phyloP scores from a whole-genome alignment of 1,140 invertebrate species.

The Colletes latitarsis region DNA sequence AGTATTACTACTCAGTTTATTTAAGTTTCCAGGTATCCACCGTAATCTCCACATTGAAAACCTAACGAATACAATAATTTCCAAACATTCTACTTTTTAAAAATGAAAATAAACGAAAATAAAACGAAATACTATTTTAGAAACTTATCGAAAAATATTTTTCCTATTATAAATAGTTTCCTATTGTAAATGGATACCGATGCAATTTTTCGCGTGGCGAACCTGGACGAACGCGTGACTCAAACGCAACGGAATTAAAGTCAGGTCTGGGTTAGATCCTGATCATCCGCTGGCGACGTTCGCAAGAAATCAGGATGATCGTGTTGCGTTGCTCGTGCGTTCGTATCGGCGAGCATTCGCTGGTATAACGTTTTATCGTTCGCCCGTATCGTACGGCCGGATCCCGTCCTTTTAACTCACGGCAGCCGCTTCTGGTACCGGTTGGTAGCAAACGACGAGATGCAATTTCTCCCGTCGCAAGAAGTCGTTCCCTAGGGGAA shows the following conservation, averaged over 20 bases:
- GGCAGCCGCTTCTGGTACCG: slow-evolving; percentile 22
- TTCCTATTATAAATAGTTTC: no score
- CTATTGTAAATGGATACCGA: no score
- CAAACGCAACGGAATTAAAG: background rate
- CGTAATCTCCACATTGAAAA: no score
- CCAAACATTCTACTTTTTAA: no score
- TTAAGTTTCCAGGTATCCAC: no score
- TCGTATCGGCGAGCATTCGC: slow-evolving; percentile 21
- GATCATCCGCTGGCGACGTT: background rate
- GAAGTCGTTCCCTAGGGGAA: background rate
- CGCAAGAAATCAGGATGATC: slow-evolving; percentile 24
- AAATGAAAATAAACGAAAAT: no score
- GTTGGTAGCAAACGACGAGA: background rate
- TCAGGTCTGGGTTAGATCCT: background rate
- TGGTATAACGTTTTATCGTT: slow-evolving; percentile 56
- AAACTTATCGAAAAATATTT: no score
- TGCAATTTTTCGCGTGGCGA: no score
- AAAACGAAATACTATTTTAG: no score
- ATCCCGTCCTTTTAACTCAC: slow-evolving; percentile 9
- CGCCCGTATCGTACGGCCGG: slow-evolving; percentile 15
- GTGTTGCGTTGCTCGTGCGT: slow-evolving; percentile 6
- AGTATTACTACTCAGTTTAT: no score
- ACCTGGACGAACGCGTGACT: no score
- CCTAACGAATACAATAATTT: no score
- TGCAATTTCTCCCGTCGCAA: slow-evolving; percentile 12